phyloP scores from a whole-genome alignment of 1,140 invertebrate genomes.

The Papilio aristodemus region DNA sequence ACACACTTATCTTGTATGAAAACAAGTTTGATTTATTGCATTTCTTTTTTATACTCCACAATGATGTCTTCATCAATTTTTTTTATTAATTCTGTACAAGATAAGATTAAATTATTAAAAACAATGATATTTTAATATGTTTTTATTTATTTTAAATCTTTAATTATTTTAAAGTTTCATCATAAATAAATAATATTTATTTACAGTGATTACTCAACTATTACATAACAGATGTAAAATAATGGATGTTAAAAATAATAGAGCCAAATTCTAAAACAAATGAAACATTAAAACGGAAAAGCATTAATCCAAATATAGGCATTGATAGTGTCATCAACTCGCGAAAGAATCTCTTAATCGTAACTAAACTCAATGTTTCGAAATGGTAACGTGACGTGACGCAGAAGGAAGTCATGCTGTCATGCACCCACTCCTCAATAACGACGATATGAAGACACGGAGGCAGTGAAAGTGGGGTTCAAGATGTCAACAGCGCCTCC shows the following conservation, averaged over 20 bases:
- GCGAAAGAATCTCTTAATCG: constrained; percentile 17
- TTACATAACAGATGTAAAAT: no score
- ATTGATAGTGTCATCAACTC: not conserved
- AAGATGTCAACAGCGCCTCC: constrained; percentile 60
- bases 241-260: no score
- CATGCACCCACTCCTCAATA: constrained; percentile 26
- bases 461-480: constrained; percentile 65
- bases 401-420: constrained; percentile 20
- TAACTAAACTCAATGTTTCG: constrained; percentile 14
- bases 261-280: constrained; percentile 10
- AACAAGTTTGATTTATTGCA: constrained; percentile 21
- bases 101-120: constrained; percentile 5
- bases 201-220: no score
- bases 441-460: constrained; percentile 37
- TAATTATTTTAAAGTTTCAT: not conserved
- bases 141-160: not conserved
- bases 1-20: constrained; percentile 9
- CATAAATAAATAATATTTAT: not conserved
- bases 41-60: constrained; percentile 15
- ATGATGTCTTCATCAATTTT: constrained; percentile 3
- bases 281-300: constrained; percentile 1
- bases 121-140: not conserved
- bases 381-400: not conserved
- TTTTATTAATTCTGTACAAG: constrained; percentile 10
- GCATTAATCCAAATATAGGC: constrained; percentile 11